These are phyloP conservation scores for Drosophila maculinotata DNA, from an alignment of 2,888 invertebrate species.

Conservation along the genomic window DNA sequence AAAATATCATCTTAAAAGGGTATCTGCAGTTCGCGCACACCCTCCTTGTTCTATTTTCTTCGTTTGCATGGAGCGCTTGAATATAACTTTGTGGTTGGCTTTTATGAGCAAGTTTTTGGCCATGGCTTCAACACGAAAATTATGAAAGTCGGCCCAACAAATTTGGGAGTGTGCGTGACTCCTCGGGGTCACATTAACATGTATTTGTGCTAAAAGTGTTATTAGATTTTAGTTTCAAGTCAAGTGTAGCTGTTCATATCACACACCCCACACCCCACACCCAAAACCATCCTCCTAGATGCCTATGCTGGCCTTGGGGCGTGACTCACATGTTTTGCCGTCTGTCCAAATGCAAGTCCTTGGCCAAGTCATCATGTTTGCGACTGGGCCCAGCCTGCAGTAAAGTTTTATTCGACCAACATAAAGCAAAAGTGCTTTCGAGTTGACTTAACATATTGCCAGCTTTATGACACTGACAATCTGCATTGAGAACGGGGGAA, in stretches of 20 bases:
- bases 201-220: constrained; percentile 82
- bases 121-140: constrained; percentile 46
- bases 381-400: constrained; percentile 59
- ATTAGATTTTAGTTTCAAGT: constrained; percentile 81
- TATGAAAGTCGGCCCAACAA: constrained; percentile 55
- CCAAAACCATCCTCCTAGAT: background rate
- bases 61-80: constrained; percentile 38
- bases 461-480: constrained; percentile 49
- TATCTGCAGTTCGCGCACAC: background rate
- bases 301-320: constrained; percentile 30
- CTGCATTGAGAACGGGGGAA: constrained; percentile 29
- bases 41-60: constrained; percentile 13
- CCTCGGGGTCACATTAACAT: constrained; percentile 79
- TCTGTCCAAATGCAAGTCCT: constrained; percentile 30
- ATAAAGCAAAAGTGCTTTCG: constrained; percentile 78
- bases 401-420: constrained; percentile 75
- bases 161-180: constrained; percentile 65
- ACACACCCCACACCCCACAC: constrained; percentile 1
- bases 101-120: constrained; percentile 51
- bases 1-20: no score
- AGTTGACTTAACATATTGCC: constrained; percentile 71
- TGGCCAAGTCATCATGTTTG: constrained; percentile 46
- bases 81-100: constrained; percentile 54
- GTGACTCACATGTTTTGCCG: constrained; percentile 50
- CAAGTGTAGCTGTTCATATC: constrained; percentile 59